phyloP scores from a whole-genome alignment of 2,797 vertebrate species.

The Apogon talboti region DNA sequence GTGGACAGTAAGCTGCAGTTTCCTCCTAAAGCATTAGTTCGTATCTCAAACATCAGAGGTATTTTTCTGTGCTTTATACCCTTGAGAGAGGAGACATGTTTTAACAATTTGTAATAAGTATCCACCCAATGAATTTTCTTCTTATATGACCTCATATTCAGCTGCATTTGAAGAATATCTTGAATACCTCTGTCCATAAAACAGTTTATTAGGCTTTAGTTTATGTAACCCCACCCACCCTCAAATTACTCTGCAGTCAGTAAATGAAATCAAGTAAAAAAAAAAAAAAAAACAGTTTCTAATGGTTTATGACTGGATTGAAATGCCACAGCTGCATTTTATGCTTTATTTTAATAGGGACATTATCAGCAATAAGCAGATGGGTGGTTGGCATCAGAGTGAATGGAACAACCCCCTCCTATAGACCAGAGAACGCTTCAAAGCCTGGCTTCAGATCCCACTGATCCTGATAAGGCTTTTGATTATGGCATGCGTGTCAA shows the following conservation, averaged over 20 bases:
- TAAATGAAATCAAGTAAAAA: slow-evolving; percentile 35
- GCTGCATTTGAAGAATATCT: slow-evolving; percentile 15
- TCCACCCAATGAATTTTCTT: slow-evolving; percentile 26
- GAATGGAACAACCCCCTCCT: slow-evolving; percentile 12
- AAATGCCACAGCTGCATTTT: slow-evolving; percentile 46
- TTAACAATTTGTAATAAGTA: slow-evolving; percentile 6
- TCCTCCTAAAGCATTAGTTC: too few species aligned
- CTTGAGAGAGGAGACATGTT: slow-evolving; percentile 3
- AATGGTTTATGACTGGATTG: slow-evolving; percentile 21
- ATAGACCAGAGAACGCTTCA: slow-evolving; percentile 40
- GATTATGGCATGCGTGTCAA: slow-evolving; percentile 22
- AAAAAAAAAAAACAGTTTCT: slow-evolving; percentile 13
- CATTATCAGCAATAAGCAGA: slow-evolving; percentile 62
- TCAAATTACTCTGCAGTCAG: slow-evolving; percentile 20
- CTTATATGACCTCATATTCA: slow-evolving; percentile 28
- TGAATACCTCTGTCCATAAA: neutral
- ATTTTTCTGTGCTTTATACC: neutral
- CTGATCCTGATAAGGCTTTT: slow-evolving; percentile 39
- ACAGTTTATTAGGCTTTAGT: slow-evolving; percentile 26
- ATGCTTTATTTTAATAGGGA: slow-evolving; percentile 48
- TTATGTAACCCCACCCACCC: slow-evolving; percentile 15
- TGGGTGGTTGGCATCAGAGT: slow-evolving; percentile 44
- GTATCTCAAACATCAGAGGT: too few species aligned
- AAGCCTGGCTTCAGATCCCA: slow-evolving; percentile 31
- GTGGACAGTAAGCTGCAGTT: neutral